Percentiles rank a stretch among this genome's conserved stretches.
These are phyloP conservation scores for Thalassoma bifasciatum DNA, from an alignment of 2,113 vertebrate species.

Conservation along the genomic window DNA sequence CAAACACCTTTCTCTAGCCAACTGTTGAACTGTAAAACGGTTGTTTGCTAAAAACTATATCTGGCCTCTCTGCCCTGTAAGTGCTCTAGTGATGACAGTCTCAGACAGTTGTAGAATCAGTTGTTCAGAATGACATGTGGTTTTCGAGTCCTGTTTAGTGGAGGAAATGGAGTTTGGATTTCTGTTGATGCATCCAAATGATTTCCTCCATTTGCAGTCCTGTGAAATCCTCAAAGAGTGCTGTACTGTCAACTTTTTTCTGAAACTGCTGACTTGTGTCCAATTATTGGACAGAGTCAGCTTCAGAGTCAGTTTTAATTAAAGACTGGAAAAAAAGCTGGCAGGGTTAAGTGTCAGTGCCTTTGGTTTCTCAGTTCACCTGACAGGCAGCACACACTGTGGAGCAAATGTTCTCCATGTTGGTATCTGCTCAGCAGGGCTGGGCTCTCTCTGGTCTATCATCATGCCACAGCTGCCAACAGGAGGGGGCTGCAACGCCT, in stretches of 20 bases:
- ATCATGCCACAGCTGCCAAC: conserved; percentile 68
- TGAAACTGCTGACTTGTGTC: conserved; percentile 20
- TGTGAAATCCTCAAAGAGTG: background rate
- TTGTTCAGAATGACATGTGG: conserved; percentile 37
- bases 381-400: conserved; percentile 17
- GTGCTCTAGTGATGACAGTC: conserved; percentile 22
- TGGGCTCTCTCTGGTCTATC: conserved; percentile 65
- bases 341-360: background rate
- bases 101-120: conserved; percentile 34
- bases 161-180: conserved; percentile 37
- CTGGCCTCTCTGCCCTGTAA: background rate
- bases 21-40: conserved; percentile 39
- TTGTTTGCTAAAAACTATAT: conserved; percentile 40
- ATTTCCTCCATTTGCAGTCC: conserved; percentile 27
- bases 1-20: conserved; percentile 50
- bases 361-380: conserved; percentile 23
- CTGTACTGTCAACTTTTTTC: background rate
- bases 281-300: conserved; percentile 19
- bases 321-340: background rate
- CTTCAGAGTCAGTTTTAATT: conserved; percentile 48
- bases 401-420: conserved; percentile 33
- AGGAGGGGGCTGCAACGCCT: conserved; percentile 58
- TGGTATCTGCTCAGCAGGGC: conserved; percentile 57
- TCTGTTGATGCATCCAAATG: conserved; percentile 28
- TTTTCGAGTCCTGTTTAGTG: conserved; percentile 29